Base-by-base conservation (phyloP, 1,140 invertebrate genomes). In the Ceratina australensis region DNA sequence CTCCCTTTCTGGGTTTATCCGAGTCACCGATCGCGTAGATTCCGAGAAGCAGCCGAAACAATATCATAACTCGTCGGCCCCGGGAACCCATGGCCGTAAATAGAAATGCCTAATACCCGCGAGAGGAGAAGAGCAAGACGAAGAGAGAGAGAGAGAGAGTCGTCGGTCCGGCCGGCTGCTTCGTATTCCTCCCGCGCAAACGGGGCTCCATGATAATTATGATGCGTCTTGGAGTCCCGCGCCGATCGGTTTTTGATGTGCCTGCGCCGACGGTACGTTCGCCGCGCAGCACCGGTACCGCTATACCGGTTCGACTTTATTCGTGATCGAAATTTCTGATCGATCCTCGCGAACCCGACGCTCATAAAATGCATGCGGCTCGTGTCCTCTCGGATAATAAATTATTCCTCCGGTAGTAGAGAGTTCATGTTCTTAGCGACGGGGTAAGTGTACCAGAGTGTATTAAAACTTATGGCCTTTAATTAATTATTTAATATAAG, bases 11-110 rank as follows among this genome's bases (percentile, higher is more conserved):
- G 68, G 79, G 80, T 91, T 91, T 91, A 91, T 91, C 90, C 89
- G 82, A 87, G 78, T 84, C 82, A 89, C 90, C 90, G 89, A 91
- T 91, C 90, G 87, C 87, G 88, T 90, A 89, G 88, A 92, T 92
- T 92, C 91, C 88, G 64, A 91, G 90, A 92, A 92, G 78, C 69
- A 75, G 69, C 84, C 86, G 88, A 89, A 92, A 92, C 90, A 92
- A 92, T 92, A 92, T 92, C 91, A 92, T 92, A 92, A 92, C 89
- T 92, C 89, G 87, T 90, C 75, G 80, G 79, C 85, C 86, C 86
- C 85, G 85, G 87, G 81, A 89, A 85, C 84, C 84, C 66, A 86
- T 83, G 72, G 76, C 87, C 87, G 88, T 92, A 92, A 92, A 91
- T 89, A 89, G 89, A 88, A 84, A 88, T 81, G 85, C 82, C 86